These are phyloP conservation scores for Erannis defoliaria DNA, from an alignment of 2,888 invertebrate genomes.

Conservation along the genomic window DNA sequence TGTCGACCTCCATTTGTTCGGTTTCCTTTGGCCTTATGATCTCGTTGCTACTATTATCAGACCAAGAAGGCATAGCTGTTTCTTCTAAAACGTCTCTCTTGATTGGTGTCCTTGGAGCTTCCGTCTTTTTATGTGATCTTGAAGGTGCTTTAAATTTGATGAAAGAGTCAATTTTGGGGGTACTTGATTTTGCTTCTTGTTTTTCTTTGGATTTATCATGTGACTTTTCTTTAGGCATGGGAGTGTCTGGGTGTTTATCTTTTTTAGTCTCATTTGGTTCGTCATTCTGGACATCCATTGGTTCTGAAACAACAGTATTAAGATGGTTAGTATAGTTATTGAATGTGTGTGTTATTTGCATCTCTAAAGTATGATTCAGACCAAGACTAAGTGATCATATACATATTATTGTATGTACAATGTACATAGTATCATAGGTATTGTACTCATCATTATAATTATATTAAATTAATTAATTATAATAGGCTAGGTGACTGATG, in stretches of 20 bases:
- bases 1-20: conserved; percentile 76
- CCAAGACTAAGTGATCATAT: conserved; percentile 7
- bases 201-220: conserved; percentile 44
- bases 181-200: conserved; percentile 48
- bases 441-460: not conserved
- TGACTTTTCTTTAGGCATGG: conserved; percentile 14
- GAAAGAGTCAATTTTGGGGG: conserved; percentile 69
- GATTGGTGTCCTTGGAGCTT: conserved; percentile 68
- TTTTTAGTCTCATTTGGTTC: conserved; percentile 49
- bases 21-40: conserved; percentile 73
- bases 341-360: not conserved
- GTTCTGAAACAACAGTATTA: conserved; percentile 55
- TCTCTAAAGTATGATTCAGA: conserved; percentile 4
- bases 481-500: no score
- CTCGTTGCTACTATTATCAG: conserved; percentile 78
- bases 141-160: conserved; percentile 75
- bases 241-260: conserved; percentile 43
- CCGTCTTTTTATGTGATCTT: conserved; percentile 65
- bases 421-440: not conserved
- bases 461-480: no score
- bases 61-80: conserved; percentile 82
- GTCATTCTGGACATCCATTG: conserved; percentile 59
- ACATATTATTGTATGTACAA: no score
- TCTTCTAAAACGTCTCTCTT: conserved; percentile 77
- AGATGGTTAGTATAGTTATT: not conserved